Evolutionary conservation across 2,888 invertebrate species (phyloP).

Genomic region (Kuschelorhynchus macadamiae): DNA sequence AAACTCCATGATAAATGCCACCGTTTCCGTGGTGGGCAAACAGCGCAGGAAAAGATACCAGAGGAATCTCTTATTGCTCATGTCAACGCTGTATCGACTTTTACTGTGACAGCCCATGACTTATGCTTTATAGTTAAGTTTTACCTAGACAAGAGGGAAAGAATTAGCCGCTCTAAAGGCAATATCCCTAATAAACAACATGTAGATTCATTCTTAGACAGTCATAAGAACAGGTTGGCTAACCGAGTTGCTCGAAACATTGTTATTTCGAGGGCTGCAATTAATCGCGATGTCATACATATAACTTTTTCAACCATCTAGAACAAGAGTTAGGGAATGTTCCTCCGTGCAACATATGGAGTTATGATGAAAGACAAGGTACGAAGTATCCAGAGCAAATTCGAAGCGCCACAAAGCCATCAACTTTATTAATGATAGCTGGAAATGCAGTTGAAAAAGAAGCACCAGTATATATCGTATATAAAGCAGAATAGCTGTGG

Average conservation of each 20-base stretch:
- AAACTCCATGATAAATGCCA: background rate
- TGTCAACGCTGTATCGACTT: constrained; percentile 21
- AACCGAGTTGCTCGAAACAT: constrained; percentile 31
- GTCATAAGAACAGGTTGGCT: constrained; percentile 9
- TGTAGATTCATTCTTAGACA: constrained; percentile 15
- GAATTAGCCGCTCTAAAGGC: constrained; percentile 10
- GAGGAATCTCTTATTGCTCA: constrained; percentile 15
- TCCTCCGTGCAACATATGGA: constrained; percentile 42
- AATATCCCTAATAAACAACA: constrained; percentile 19
- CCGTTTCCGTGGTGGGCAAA: constrained; percentile 19
- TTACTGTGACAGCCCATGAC: constrained; percentile 18
- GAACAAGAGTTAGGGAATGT: constrained; percentile 20
- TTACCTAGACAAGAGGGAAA: constrained; percentile 27
- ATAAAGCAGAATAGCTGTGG: no score
- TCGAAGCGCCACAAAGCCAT: no score
- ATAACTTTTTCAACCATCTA: constrained; percentile 34
- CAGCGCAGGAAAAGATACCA: constrained; percentile 9
- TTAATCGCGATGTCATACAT: constrained; percentile 36
- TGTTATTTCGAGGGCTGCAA: constrained; percentile 32
- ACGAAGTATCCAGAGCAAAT: no score
- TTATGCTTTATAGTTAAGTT: constrained; percentile 20
- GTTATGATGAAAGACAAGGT: constrained; percentile 52
- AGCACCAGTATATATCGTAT: no score
- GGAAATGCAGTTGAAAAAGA: no score
- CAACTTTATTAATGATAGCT: no score